These are phyloP conservation scores for Laticauda laticaudata DNA, from an alignment of 2,113 vertebrate species.

Conservation along the genomic window DNA sequence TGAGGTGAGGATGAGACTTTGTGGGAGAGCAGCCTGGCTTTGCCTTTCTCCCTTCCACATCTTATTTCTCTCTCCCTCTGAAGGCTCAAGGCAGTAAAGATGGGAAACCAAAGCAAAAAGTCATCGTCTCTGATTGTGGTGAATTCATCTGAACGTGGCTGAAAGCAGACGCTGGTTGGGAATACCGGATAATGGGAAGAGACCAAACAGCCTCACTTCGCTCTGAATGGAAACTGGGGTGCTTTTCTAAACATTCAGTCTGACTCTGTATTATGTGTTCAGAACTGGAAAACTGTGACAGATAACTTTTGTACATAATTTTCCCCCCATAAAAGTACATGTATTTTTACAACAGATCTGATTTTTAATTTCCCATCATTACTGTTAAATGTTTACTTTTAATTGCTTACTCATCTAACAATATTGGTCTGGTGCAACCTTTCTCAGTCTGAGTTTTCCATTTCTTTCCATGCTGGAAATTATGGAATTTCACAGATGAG, in stretches of 20 bases:
- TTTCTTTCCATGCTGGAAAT: neutral
- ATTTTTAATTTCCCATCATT: neutral
- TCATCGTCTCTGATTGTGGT: constrained; percentile 93
- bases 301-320: neutral
- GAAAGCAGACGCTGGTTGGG: neutral
- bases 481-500: neutral
- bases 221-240: neutral
- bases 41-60: too few species aligned
- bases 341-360: constrained; percentile 22
- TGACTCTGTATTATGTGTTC: fast-evolving
- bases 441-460: neutral
- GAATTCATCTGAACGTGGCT: constrained; percentile 75
- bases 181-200: neutral
- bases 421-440: too few species aligned
- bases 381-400: neutral
- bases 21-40: fast-evolving
- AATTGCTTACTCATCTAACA: neutral
- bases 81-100: constrained; percentile 93
- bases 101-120: constrained; percentile 91
- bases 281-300: neutral
- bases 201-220: neutral
- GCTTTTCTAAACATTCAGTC: fast-evolving
- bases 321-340: constrained; percentile 21
- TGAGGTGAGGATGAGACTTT: constrained; percentile 70
- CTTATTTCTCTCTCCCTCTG: neutral